Evolutionary conservation across 2,888 invertebrate genomes (phyloP).

Genomic region (Atethmia centrago): DNA sequence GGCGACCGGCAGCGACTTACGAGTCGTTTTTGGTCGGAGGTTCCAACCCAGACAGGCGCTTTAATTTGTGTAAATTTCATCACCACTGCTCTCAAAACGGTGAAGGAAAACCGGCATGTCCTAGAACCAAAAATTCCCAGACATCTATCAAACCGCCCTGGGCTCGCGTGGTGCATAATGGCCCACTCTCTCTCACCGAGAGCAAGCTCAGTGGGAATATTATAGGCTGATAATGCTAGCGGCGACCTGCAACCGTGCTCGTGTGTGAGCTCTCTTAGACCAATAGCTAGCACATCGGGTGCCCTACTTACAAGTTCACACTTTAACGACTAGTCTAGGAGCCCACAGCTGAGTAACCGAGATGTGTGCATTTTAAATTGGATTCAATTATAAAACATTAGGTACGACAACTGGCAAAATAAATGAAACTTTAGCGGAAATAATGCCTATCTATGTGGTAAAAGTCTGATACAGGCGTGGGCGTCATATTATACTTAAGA

Average conservation of each 20-base stretch:
- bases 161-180: too few species aligned
- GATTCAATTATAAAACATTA: conserved; percentile 10
- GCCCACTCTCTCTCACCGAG: too few species aligned
- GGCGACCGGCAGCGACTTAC: too few species aligned
- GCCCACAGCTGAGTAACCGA: neutral
- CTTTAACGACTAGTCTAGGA: neutral
- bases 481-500: neutral
- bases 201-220: too few species aligned
- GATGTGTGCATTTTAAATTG: too few species aligned
- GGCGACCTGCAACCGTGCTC: neutral
- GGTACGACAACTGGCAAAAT: conserved; percentile 3
- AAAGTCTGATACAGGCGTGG: conserved; percentile 5
- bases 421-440: conserved; percentile 6
- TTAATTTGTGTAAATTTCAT: too few species aligned
- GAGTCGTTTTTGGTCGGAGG: too few species aligned
- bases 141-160: too few species aligned
- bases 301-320: neutral
- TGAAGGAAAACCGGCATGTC: too few species aligned
- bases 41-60: too few species aligned
- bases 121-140: too few species aligned
- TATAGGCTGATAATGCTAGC: neutral
- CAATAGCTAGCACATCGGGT: conserved; percentile 6
- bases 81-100: too few species aligned
- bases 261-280: neutral
- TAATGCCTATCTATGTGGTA: conserved; percentile 21